These are phyloP conservation scores for Hyles euphorbiae DNA, from an alignment of 1,140 invertebrate genomes.

Conservation along the genomic window DNA sequence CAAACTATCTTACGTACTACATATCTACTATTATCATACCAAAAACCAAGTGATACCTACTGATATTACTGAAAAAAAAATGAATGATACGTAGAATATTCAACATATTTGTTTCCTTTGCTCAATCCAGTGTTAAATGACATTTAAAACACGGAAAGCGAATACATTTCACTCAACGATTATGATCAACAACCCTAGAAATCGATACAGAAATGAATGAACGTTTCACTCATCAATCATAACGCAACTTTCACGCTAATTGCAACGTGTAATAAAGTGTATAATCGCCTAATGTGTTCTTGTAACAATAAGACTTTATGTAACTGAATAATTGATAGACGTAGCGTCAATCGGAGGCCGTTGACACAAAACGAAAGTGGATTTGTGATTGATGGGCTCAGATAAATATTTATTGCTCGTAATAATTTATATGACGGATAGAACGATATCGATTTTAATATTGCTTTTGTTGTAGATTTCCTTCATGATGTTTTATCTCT, in stretches of 20 bases:
- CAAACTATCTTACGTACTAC: too few relatives aligned
- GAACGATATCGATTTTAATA: too few relatives aligned
- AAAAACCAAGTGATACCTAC: too few relatives aligned
- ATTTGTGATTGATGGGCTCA: neutral
- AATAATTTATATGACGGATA: neutral
- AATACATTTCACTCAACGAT: too few relatives aligned
- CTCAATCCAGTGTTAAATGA: neutral
- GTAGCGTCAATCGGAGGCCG: conserved; percentile 10
- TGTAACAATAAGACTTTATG: conserved; percentile 14
- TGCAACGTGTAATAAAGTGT: conserved; percentile 32
- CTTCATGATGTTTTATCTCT: too few relatives aligned
- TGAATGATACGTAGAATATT: too few relatives aligned
- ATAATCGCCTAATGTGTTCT: conserved; percentile 27
- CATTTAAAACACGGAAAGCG: too few relatives aligned
- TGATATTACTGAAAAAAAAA: too few relatives aligned
- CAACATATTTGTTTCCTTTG: neutral
- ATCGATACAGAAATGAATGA: too few relatives aligned
- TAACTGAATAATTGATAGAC: conserved; percentile 22
- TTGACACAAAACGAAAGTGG: conserved; percentile 21
- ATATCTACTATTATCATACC: too few relatives aligned
- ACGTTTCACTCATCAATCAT: conserved; percentile 39
- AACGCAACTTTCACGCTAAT: conserved; percentile 45
- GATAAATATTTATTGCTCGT: conserved; percentile 2
- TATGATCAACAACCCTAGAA: too few relatives aligned
- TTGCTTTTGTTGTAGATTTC: too few relatives aligned